These are phyloP conservation scores for Onychomys torridus DNA, from an alignment of 2,797 vertebrate genomes.

Conservation along the genomic window DNA sequence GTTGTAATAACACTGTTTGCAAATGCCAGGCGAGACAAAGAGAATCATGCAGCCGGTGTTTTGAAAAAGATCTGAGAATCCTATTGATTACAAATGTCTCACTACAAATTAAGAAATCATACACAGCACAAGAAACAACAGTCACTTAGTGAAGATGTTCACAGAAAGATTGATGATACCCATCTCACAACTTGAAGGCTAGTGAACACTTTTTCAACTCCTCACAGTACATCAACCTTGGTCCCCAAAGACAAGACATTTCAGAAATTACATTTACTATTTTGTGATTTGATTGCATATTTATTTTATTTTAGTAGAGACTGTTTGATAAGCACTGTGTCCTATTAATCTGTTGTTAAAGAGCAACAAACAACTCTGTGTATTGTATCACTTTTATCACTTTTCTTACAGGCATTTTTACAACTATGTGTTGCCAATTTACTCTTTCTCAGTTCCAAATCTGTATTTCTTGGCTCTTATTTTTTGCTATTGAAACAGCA, in stretches of 20 bases:
- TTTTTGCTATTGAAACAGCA: not conserved
- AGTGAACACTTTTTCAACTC: not conserved
- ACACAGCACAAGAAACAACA: not conserved
- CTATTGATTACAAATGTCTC: not conserved
- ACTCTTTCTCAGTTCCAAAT: conserved; percentile 19
- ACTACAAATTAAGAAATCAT: not conserved
- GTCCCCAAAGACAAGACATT: not conserved
- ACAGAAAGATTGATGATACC: not conserved
- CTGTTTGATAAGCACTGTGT: not conserved
- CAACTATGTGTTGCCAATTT: not conserved
- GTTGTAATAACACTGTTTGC: too few species aligned
- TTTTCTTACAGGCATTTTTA: not conserved
- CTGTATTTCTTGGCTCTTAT: not conserved
- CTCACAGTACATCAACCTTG: not conserved
- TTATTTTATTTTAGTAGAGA: not conserved
- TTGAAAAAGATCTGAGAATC: not conserved
- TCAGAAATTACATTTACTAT: not conserved
- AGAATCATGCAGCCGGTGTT: accelerated
- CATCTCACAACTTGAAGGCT: not conserved
- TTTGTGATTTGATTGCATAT: not conserved
- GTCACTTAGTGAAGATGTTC: not conserved
- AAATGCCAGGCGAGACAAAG: not conserved
- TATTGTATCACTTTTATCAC: not conserved
- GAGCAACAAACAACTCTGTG: not conserved
- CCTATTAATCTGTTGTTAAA: not conserved